Evolutionary conservation across 2,797 vertebrate genomes (phyloP).

Genomic region (Percopsis omiscomaycus): DNA sequence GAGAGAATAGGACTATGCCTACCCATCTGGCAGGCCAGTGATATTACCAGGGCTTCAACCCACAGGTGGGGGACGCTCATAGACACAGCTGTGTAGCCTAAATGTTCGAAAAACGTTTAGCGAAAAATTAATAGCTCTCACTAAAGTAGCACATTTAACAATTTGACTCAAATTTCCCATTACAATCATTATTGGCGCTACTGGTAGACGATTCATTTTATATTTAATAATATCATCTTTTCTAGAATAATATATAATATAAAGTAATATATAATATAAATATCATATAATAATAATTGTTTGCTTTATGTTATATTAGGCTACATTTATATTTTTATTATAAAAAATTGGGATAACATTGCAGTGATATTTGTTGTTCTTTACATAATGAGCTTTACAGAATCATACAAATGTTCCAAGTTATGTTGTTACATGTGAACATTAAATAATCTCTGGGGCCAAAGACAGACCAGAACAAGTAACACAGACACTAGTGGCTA

Average conservation of each 20-base stretch:
- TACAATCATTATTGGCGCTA: no score
- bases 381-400: neutral
- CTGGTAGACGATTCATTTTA: no score
- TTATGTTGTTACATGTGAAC: slow-evolving; percentile 18
- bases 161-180: no score
- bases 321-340: slow-evolving; percentile 38
- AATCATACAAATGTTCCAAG: slow-evolving; percentile 27
- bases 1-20: slow-evolving; percentile 2
- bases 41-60: slow-evolving; percentile 28
- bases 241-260: no score
- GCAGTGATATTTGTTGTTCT: neutral
- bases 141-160: no score
- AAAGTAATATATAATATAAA: no score
- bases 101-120: no score
- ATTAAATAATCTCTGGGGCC: slow-evolving; percentile 11
- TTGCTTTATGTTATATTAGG: neutral
- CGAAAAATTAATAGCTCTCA: no score
- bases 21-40: slow-evolving; percentile 50
- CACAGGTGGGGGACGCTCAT: slow-evolving; percentile 26
- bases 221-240: no score
- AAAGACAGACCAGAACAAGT: slow-evolving; percentile 1
- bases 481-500: slow-evolving; percentile 12
- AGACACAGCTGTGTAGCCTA: slow-evolving; percentile 42
- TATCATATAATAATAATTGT: neutral
- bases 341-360: slow-evolving; percentile 3